A percentile compares a stretch with the other conserved stretches of the same genome.
Evolutionary conservation across 2,888 invertebrate species (phyloP).

Genomic region (Lepidocyrtoides sp.): DNA sequence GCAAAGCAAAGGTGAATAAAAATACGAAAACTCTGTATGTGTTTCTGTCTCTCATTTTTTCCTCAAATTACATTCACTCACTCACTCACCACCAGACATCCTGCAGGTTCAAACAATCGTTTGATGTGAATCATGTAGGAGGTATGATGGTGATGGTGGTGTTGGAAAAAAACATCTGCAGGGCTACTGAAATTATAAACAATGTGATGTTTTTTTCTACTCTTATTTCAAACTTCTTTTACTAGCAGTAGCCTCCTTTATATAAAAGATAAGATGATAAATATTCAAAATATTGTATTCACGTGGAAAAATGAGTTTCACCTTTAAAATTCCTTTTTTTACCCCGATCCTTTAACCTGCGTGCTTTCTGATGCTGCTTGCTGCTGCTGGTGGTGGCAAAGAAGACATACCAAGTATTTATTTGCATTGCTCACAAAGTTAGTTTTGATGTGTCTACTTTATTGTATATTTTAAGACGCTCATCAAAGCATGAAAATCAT

Average conservation of each 20-base stretch:
- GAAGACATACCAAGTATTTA: constrained; percentile 1
- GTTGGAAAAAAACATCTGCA: constrained; percentile 24
- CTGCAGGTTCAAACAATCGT: constrained; percentile 7
- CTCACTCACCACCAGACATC: constrained; percentile 30
- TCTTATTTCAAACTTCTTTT: neutral
- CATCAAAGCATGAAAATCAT: constrained; percentile 68
- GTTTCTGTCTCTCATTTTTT: constrained; percentile 1
- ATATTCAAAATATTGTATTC: constrained; percentile 74
- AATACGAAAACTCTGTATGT: constrained; percentile 11
- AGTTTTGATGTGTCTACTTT: constrained; percentile 1
- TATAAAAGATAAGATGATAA: constrained; percentile 52
- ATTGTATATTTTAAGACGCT: constrained; percentile 49
- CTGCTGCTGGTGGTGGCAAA: neutral
- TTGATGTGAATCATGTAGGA: neutral
- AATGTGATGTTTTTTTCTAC: constrained; percentile 13
- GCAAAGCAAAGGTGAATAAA: constrained; percentile 61
- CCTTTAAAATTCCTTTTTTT: constrained; percentile 21
- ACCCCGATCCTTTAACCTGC: neutral
- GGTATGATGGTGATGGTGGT: neutral
- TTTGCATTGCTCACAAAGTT: constrained; percentile 1
- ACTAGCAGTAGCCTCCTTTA: neutral
- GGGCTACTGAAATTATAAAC: constrained; percentile 35
- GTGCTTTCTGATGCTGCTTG: neutral
- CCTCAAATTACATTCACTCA: constrained; percentile 15
- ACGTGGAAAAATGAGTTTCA: constrained; percentile 73